Evolutionary conservation across 2,113 vertebrate species (phyloP).

Genomic region (Pipra filicauda): DNA sequence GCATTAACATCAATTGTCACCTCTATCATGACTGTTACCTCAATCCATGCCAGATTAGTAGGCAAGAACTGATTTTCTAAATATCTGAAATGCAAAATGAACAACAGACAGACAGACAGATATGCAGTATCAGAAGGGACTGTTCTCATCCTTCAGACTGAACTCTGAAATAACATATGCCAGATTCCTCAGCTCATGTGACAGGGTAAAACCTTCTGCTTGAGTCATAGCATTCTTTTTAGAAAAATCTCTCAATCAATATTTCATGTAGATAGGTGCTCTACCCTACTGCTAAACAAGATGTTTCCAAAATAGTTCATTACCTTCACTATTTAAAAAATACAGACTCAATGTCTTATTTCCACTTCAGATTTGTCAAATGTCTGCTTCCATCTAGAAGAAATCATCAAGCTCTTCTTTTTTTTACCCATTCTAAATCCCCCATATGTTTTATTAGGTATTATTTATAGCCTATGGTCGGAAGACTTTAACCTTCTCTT

Average conservation of each 20-base stretch:
- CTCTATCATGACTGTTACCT: neutral
- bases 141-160: neutral
- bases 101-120: neutral
- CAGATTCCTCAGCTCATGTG: neutral
- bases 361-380: neutral
- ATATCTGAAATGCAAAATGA: neutral
- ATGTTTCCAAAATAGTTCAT: constrained; percentile 45
- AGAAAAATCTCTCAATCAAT: constrained; percentile 16
- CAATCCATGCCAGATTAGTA: neutral
- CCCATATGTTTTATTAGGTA: neutral
- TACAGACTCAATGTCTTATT: neutral
- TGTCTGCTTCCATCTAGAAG: neutral
- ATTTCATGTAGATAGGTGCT: constrained; percentile 12
- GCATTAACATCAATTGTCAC: constrained; percentile 33
- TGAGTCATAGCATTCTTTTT: constrained; percentile 10
- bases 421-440: neutral
- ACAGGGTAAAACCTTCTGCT: neutral
- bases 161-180: neutral
- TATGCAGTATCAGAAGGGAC: neutral
- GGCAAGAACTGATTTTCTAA: neutral
- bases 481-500: neutral
- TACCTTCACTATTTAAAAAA: constrained; percentile 12
- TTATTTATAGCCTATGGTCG: neutral
- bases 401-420: neutral
- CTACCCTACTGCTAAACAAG: constrained; percentile 24